These are phyloP conservation scores for Diabrotica virgifera DNA, from an alignment of 1,140 invertebrate genomes.

Conservation along the genomic window DNA sequence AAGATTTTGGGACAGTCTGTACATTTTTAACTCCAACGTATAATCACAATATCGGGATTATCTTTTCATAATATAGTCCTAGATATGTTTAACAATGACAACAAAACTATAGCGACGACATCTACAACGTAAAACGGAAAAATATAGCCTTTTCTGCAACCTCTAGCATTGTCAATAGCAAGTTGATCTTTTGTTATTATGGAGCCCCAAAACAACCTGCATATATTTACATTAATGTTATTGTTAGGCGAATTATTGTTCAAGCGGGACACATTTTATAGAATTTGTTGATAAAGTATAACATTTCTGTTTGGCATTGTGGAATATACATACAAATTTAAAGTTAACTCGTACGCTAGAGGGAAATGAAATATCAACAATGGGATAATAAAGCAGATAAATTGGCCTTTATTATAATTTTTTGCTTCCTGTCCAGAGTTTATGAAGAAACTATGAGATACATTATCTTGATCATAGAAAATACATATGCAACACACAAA, in stretches of 20 bases:
- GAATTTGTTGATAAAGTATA: not conserved
- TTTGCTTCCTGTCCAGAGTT: not conserved
- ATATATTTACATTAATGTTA: not conserved
- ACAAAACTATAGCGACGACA: too few species aligned
- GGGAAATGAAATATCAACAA: not conserved
- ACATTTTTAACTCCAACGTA: too few species aligned
- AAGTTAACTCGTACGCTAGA: not conserved
- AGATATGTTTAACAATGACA: too few species aligned
- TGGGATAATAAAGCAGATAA: conserved; percentile 2
- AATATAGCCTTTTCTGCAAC: too few species aligned
- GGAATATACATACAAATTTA: not conserved
- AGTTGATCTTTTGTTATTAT: not conserved
- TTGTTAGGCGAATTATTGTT: not conserved
- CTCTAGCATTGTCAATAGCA: not conserved
- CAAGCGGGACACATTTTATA: not conserved
- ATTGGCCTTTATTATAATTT: not conserved
- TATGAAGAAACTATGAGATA: too few species aligned
- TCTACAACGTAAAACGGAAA: too few species aligned
- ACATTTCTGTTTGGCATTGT: not conserved
- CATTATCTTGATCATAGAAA: too few species aligned
- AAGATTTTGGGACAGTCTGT: too few species aligned
- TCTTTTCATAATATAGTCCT: too few species aligned
- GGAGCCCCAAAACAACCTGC: not conserved
- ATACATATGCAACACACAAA: too few species aligned
- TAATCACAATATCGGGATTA: too few species aligned